Conservation (phyloP, 2,888 invertebrate genomes). For the Patella pellucida region DNA sequence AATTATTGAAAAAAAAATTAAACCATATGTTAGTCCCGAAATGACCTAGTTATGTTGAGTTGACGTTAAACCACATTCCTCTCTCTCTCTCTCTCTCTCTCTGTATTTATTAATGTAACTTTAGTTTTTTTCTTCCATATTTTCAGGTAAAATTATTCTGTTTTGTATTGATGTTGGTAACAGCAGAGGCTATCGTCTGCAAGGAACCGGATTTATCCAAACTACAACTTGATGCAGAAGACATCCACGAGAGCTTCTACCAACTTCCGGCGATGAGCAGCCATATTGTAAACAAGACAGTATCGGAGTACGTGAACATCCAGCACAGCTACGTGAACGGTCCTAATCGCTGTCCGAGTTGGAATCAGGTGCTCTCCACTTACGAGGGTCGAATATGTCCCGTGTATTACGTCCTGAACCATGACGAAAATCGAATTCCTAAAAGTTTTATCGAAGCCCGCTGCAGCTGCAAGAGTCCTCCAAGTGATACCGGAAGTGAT, state of each 20-base stretch:
- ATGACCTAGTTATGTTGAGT: no score
- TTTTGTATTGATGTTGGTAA: no score
- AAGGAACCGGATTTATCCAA: background rate
- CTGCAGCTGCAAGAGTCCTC: conserved; percentile 12
- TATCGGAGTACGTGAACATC: background rate
- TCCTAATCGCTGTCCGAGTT: background rate
- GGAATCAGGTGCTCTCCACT: background rate
- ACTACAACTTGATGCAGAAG: background rate
- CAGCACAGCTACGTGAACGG: background rate
- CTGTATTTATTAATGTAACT: no score
- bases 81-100: no score
- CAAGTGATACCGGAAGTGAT: background rate
- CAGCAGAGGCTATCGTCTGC: no score
- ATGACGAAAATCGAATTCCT: conserved; percentile 17
- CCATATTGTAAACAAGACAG: conserved; percentile 8
- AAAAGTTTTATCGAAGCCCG: conserved; percentile 14
- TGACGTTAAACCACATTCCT: no score
- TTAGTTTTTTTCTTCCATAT: no score
- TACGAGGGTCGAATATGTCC: conserved; percentile 16
- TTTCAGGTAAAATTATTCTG: no score
- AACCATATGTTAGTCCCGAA: no score
- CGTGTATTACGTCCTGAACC: conserved; percentile 18
- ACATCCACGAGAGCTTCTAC: conserved; percentile 19
- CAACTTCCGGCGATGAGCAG: conserved; percentile 11
- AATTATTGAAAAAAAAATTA: no score